Evolutionary conservation across 2,888 invertebrate species (phyloP), one percentile per base, ranked within the genome.

Genomic region (Sylvicola cinctus): DNA sequence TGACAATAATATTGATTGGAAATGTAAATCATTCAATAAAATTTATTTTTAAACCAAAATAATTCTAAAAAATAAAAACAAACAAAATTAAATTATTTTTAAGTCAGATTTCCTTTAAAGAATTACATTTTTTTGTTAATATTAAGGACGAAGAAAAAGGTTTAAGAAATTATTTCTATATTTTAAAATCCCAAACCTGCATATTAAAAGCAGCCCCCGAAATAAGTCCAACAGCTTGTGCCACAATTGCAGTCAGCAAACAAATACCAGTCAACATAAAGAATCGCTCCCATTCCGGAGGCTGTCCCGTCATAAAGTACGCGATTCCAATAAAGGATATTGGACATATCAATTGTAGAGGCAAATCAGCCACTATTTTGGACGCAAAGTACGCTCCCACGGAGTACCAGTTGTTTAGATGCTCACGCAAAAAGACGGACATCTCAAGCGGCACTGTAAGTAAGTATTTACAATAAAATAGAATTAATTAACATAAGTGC

Each of bases 391-490:
- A 84, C 1, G 83, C 74, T 29, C 69, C 70, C 1, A 84, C 58
- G 25, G 79, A 77, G 57, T 87, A 88, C 85, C 85, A 88, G 36
- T 81, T 71, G 54, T 88, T 87, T 46, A 83, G 74, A 52, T 85
- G 78, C 48, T 87, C 87, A 29, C 81, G 61, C 6, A 73, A 65
- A 39, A 84, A 70, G 14, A 84, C 71, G 10, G 75, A 69, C 49
- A 84, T 64, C 57, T 85, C 83, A 46, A 73, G 62, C 20, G 85
- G 80, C 64, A 81, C 81, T 81, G 56, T 34, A 55, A 51, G 33
- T 43, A 48, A 38, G 33, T 39, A 27, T 43, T 34, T 34, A 40
- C 26, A 31, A 27, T 29, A 26, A 3, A 16, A 30, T n/a, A 28
- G n/a, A n/a, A 17, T 23, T 14, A 15, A 15, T n/a, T 10, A 14